Conservation (phyloP, 2,888 invertebrate species). For the Rhodophaea formosa region DNA sequence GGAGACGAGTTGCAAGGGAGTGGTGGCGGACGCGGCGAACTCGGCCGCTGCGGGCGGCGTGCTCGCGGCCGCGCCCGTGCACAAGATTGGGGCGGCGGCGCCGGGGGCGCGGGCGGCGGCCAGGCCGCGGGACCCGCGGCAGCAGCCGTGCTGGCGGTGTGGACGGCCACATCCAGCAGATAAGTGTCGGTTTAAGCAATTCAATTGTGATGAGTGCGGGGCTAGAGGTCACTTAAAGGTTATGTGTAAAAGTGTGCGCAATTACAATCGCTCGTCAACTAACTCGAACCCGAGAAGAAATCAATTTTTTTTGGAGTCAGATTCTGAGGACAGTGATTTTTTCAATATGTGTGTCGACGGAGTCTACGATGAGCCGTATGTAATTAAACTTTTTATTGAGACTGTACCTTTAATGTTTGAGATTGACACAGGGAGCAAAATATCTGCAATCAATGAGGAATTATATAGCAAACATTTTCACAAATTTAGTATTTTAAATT, state of each 20-base stretch:
- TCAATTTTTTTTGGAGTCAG: not conserved
- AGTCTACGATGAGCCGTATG: not conserved
- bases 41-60: not conserved
- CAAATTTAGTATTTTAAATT: not conserved
- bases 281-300: not conserved
- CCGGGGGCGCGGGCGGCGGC: not conserved
- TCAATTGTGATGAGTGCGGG: slow-evolving; percentile 11
- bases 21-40: not conserved
- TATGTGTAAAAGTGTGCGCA: not conserved
- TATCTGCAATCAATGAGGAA: not conserved
- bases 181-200: slow-evolving; percentile 12
- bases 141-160: not conserved
- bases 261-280: not conserved
- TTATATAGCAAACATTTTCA: not conserved
- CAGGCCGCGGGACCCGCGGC: not conserved
- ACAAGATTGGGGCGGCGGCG: not conserved
- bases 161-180: not conserved
- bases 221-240: not conserved
- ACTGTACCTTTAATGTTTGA: not conserved
- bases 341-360: not conserved
- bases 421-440: slow-evolving; percentile 2
- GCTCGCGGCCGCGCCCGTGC: not conserved
- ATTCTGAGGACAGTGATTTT: not conserved
- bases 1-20: not conserved
- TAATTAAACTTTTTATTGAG: not conserved